A percentile compares a stretch with the other conserved stretches of the same genome.
Conservation (phyloP, 2,797 vertebrate genomes). For the Clarias laeviceps region DNA sequence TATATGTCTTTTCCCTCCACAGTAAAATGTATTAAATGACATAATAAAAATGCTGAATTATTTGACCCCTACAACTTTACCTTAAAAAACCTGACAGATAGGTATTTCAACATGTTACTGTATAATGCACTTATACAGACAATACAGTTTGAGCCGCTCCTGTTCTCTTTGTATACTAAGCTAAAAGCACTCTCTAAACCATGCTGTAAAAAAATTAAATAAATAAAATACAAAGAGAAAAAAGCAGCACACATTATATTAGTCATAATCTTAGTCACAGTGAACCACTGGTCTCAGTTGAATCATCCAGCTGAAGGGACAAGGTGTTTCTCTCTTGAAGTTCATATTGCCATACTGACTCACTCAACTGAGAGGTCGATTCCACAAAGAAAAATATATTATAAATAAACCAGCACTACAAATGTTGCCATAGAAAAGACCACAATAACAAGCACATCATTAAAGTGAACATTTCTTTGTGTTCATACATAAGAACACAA, state of each 20-base stretch:
- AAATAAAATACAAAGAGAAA: slow-evolving; percentile 1
- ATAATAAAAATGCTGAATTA: background rate
- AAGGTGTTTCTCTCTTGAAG: slow-evolving; percentile 26
- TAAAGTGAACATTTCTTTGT: background rate
- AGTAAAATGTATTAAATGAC: background rate
- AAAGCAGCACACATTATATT: background rate
- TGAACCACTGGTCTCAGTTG: slow-evolving; percentile 36
- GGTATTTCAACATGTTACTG: background rate
- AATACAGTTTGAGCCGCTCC: background rate
- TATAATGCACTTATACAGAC: background rate
- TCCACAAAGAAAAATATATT: background rate
- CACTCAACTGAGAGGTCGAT: slow-evolving; percentile 12
- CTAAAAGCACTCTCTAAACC: background rate
- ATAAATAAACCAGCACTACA: slow-evolving; percentile 5
- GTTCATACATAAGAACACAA: too few species aligned
- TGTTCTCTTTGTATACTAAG: slow-evolving; percentile 10
- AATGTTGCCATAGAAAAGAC: background rate
- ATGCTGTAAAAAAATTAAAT: background rate
- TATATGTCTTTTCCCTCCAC: background rate
- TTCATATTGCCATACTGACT: slow-evolving; percentile 22
- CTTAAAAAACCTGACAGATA: background rate
- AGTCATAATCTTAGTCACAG: slow-evolving; percentile 36
- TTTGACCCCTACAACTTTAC: background rate
- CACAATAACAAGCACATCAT: background rate
- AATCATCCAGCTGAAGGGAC: slow-evolving; percentile 37